A percentile compares a stretch with the other conserved stretches of the same genome.
Conservation (phyloP, 2,797 vertebrate species). For the Eurystomus glaucurus region DNA sequence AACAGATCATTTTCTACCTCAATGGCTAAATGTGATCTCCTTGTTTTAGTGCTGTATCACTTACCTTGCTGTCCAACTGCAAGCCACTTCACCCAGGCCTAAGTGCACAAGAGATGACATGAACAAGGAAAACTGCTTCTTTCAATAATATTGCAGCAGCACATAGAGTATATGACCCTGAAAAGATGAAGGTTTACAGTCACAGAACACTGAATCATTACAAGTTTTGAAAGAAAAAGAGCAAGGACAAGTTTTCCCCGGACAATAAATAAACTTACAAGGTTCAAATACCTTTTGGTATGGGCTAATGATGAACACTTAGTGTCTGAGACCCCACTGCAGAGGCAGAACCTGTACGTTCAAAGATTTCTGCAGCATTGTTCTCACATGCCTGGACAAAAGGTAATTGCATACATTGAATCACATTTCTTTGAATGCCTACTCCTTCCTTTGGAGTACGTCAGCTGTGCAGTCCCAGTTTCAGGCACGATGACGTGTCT, state of each 20-base stretch:
- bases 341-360: background rate
- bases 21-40: background rate
- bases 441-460: background rate
- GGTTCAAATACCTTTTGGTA: slow-evolving; percentile 3
- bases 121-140: background rate
- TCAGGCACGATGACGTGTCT: background rate
- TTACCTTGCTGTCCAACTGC: background rate
- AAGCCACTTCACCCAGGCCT: background rate
- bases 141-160: slow-evolving; percentile 4
- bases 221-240: slow-evolving; percentile 1
- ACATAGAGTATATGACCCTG: slow-evolving; percentile 34
- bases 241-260: background rate
- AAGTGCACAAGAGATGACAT: background rate
- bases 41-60: background rate
- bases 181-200: slow-evolving; percentile 16
- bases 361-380: background rate
- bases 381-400: background rate
- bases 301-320: background rate
- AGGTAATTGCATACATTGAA: fast-evolving
- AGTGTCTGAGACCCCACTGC: background rate
- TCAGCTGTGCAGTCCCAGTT: background rate
- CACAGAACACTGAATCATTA: slow-evolving; percentile 8
- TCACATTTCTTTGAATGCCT: background rate
- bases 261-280: background rate
- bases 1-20: background rate